Evolutionary conservation across 2,797 vertebrate species (phyloP), one percentile per base, ranked within the genome.

Genomic region (Macropus fuliginosus): DNA sequence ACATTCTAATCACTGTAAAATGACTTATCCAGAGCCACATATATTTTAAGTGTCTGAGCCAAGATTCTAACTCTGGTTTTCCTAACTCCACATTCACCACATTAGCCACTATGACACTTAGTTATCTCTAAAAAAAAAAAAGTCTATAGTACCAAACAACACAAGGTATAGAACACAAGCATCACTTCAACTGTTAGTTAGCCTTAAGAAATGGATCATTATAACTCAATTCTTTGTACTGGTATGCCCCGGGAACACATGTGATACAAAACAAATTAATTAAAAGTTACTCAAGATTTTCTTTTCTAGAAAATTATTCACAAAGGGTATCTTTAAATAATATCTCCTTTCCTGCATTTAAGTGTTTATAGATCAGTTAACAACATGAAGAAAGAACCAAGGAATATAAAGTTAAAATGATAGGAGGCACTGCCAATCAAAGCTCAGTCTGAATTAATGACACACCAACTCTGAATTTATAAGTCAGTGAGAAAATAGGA

Each of bases 371-470:
- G 89, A 92, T 95, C 89, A 96, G 91, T 93, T 57, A 81, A 54
- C 13, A 91, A 95, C 91, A 92, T 96, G 40, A 87, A 4, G 40
- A 87, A 21, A 9, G 74, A 50, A 87, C 24, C 74, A 87, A 87
- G 74, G 28, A 87, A 87, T 27, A 87, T 27, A 87, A 87, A 87
- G 54, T 54, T 91, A 57, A 95, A 96, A 96, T 95, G 66, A 46
- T 55, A 54, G 93, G 11, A 40, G 74, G 57, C 91, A 94, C 34
- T 94, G 66, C 9, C 28, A 96, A 90, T 5, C 34, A 92, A 27
- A 96, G 46, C n/a, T 16, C 90, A 92, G 93, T 95, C 89, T 90
- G 27, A 96, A 96, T 93, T 93, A 87, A 93, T 56, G 34, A 90
- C 95, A 95, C 24, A 27, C 3, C 40, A 87, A 28, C 40, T 87